Evolutionary conservation across 1,140 invertebrate genomes (phyloP).

Genomic region (Pseudomyrmex cubaensis): DNA sequence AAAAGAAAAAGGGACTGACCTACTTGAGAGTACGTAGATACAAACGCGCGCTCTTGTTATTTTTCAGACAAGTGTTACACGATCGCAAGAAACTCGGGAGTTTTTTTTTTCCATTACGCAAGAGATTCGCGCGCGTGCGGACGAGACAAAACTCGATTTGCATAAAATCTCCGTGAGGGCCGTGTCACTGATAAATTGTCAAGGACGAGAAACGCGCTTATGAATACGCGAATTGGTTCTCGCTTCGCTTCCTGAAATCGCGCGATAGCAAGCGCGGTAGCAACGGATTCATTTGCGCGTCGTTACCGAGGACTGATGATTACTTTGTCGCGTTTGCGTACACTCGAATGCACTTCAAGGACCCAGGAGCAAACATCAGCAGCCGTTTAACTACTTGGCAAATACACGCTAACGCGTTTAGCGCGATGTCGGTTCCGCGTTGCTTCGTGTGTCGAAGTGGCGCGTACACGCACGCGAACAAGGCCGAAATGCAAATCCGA

Average conservation of each 20-base stretch:
- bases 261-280: neutral
- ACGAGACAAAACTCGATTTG: neutral
- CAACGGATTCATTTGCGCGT: slow-evolving; percentile 60
- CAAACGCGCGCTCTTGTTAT: no score
- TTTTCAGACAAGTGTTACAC: neutral
- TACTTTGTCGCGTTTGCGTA: slow-evolving; percentile 32
- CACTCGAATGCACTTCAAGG: slow-evolving; percentile 62
- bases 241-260: slow-evolving; percentile 34
- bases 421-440: slow-evolving; percentile 10
- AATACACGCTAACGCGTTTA: slow-evolving; percentile 68
- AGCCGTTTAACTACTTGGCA: slow-evolving; percentile 68
- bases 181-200: slow-evolving; percentile 14
- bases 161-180: neutral
- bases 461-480: neutral
- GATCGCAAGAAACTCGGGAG: slow-evolving; percentile 4
- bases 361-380: slow-evolving; percentile 57
- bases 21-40: no score
- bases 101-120: slow-evolving; percentile 27
- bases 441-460: neutral
- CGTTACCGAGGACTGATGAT: slow-evolving; percentile 57
- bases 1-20: neutral
- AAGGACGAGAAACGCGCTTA: neutral
- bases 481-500: slow-evolving; percentile 24
- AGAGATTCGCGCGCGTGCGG: neutral
- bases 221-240: slow-evolving; percentile 48